A percentile compares a stretch with the other conserved stretches of the same genome.
Evolutionary conservation across 2,113 vertebrate species (phyloP).

Genomic region (Nothobranchius furzeri): DNA sequence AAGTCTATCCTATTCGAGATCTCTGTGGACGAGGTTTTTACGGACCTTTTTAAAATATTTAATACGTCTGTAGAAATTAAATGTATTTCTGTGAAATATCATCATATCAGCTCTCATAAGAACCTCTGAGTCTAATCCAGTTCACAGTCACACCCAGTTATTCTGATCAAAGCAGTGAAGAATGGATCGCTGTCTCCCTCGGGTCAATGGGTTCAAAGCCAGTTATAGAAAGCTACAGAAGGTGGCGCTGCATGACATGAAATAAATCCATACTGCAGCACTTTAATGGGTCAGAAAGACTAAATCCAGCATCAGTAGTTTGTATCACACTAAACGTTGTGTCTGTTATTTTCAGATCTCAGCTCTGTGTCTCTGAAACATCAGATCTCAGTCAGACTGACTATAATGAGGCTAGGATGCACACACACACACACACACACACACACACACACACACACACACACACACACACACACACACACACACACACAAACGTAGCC

Average conservation of each 20-base stretch:
- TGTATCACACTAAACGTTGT: no score
- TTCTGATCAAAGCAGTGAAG: background rate
- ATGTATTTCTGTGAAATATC: background rate
- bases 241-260: constrained; percentile 37
- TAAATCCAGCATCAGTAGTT: no score
- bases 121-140: no score
- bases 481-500: background rate
- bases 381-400: constrained; percentile 32
- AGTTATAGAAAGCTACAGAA: constrained; percentile 16
- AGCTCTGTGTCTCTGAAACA: background rate
- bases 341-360: background rate
- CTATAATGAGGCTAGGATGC: constrained; percentile 41
- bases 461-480: background rate
- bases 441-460: background rate
- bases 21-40: no score
- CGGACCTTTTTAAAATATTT: no score
- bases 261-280: constrained; percentile 4
- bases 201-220: constrained; percentile 39
- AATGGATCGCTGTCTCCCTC: background rate
- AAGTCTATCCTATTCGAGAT: no score
- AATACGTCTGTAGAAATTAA: no score
- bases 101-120: background rate
- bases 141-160: no score
- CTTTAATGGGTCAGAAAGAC: no score
- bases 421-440: background rate